phyloP scores from a whole-genome alignment of 2,888 invertebrate species.

The Monoplex corrugatus region DNA sequence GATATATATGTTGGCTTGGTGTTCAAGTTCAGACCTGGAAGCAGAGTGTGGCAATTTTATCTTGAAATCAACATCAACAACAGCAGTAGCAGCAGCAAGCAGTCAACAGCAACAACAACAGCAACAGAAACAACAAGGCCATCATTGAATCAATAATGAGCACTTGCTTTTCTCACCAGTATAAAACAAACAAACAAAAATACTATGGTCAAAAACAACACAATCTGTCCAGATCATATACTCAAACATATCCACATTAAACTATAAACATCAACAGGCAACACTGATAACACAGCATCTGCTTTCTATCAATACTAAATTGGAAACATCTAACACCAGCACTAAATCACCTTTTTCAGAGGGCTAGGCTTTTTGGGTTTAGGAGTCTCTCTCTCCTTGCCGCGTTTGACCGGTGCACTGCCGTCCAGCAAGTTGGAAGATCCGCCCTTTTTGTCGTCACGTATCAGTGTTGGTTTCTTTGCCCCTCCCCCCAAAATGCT shows the following conservation, averaged over 20 bases:
- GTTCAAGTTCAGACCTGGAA: no score
- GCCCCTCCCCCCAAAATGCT: background rate
- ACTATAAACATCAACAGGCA: background rate
- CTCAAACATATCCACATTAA: slow-evolving; percentile 9
- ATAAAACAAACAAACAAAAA: no score
- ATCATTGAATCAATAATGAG: no score
- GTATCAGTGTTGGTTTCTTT: background rate
- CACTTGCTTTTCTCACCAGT: no score
- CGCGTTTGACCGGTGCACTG: slow-evolving; percentile 81
- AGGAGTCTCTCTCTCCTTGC: slow-evolving; percentile 83
- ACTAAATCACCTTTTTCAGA: slow-evolving; percentile 80
- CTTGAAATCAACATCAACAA: no score
- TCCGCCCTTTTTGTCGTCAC: background rate
- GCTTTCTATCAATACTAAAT: background rate
- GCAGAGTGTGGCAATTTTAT: no score
- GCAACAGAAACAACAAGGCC: no score
- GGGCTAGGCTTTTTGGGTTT: slow-evolving; percentile 82
- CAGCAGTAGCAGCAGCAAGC: no score
- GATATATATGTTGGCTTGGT: no score
- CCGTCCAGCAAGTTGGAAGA: slow-evolving; percentile 75
- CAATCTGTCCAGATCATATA: no score
- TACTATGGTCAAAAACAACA: no score
- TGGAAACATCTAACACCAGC: background rate
- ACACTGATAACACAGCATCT: background rate
- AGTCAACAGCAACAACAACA: no score